Evolutionary conservation across 1,140 invertebrate species (phyloP).

Genomic region (Zaprionus taronus): DNA sequence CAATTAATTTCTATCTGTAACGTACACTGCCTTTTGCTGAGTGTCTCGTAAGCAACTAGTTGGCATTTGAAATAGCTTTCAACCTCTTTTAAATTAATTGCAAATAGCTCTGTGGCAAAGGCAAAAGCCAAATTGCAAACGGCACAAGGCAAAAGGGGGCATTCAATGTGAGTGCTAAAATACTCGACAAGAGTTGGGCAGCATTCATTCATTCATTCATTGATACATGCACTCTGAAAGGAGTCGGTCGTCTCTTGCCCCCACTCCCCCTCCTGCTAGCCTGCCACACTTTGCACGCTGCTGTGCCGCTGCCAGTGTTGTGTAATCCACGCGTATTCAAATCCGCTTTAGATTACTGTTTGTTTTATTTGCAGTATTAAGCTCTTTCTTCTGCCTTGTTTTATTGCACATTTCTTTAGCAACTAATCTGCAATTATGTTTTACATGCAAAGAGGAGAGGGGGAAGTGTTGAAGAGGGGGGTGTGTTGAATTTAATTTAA

Average conservation of each 20-base stretch:
- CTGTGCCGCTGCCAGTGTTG: conserved; percentile 17
- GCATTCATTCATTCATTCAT: conserved; percentile 5
- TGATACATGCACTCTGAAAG: background rate
- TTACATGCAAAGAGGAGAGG: conserved; percentile 45
- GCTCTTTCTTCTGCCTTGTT: conserved; percentile 18
- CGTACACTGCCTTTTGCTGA: background rate
- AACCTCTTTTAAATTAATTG: conserved; percentile 69
- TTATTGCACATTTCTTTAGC: conserved; percentile 62
- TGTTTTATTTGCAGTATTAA: conserved; percentile 43
- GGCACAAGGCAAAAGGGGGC: background rate
- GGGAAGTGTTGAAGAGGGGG: background rate
- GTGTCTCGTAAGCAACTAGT: conserved; percentile 14
- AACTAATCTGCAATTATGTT: conserved; percentile 83
- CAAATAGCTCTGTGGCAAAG: conserved; percentile 56
- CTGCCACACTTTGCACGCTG: background rate
- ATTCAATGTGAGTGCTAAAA: conserved; percentile 4
- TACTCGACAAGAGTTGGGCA: background rate
- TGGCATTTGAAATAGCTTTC: conserved; percentile 6
- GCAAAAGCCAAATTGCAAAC: background rate
- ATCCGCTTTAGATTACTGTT: conserved; percentile 71
- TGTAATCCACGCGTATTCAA: conserved; percentile 43
- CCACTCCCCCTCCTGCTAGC: too few relatives aligned
- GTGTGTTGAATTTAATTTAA: too few relatives aligned
- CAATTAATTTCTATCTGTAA: too few relatives aligned
- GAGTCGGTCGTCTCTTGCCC: background rate